Evolutionary conservation across 2,888 invertebrate genomes (phyloP), one percentile per base, ranked within the genome.

Genomic region (Myopa tessellatipennis): DNA sequence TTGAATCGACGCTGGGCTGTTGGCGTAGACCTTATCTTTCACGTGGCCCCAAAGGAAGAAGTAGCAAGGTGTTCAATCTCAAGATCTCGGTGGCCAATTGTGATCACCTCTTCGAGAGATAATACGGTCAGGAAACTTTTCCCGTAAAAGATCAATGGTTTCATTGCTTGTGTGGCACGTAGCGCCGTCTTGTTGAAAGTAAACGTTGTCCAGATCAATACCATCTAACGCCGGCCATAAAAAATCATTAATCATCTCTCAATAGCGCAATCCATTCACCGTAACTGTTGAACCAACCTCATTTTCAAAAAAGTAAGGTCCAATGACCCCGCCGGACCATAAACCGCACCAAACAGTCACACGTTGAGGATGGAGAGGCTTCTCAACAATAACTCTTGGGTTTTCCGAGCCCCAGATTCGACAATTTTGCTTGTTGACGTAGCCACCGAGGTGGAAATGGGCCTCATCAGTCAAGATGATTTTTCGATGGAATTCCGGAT

Each of bases 131-230:
- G 65, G 65, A 65, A 65, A 65, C 14, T 65, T 65, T 36, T 10
- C 34, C 34, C 36, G 65, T 36, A 65, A 65, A 36, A 65, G 36
- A 34, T 65, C 36, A 65, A 65, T 65, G 34, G 65, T 65, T 65
- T 36, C 36, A 36, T 16, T 36, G 65, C 36, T 36, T 73, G 77
- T 79, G 74, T 79, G 74, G 77, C 74, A 74, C 71, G 74, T 79
- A 71, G 79, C 77, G 67, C 77, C 74, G 72, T 79, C 77, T 72
- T 77, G 77, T 79, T 77, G 74, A 58, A 79, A 77, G 16, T 60
- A 60, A 60, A 60, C 60, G 60, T 60, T 60, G 60, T 60, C 60
- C 60, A n/a, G 60, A 6, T 60, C 60, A 60, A 14, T 60, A 60
- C 60, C 18, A 60, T 60, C 18, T 45, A 45, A 45, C 45, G 1